Base-by-base conservation (phyloP, 2,113 vertebrate genomes). In the Menidia beryllina region DNA sequence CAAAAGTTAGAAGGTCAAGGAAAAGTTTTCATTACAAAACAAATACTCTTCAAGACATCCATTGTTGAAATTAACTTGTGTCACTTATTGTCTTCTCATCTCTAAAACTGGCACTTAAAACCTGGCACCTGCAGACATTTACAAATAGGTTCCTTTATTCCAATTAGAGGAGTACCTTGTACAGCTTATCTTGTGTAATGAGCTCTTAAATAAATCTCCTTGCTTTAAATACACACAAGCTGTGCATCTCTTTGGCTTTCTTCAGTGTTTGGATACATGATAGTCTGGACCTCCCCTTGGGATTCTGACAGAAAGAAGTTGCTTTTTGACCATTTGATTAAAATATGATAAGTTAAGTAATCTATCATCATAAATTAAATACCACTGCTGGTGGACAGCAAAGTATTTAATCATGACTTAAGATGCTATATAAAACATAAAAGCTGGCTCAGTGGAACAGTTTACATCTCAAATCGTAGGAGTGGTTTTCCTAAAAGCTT, bases 131-230 rank as follows among this genome's bases (percentile, higher is more conserved):
- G 55, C 2, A 51, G 66, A 78, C 77, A 51, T 79, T 83, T 78
- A 86, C 58, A 86, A 90, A 90, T 86, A 86, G 80, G 62, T 71
- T 88, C 75, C 59, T 59, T 54, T 56, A 55, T 62, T 88, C 78
- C 80, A 77, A 86, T 89, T 88, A 58, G 72, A 84, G 86, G 63
- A 41, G 56, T 72, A 77, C 75, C 83, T 81, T 69, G 68, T 66
- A 20, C 75, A 67, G 87, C 85, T 91, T 83, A 90, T 86, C 91
- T 86, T 78, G 75, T 87, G 77, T 81, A 86, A 89, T 61, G 15
- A 66, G 78, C 86, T 86, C 85, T 89, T 83, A 75, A 91, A 90
- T 83, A 87, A 91, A 91, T 89, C 89, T 81, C 66, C 56, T 60
- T 43, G 67, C 86, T 83, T 90, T 85, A 91, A 90, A 91, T 90